Percentiles rank a stretch among this genome's conserved stretches.
Evolutionary conservation across 2,888 invertebrate genomes (phyloP).

Genomic region (Oligia strigilis): DNA sequence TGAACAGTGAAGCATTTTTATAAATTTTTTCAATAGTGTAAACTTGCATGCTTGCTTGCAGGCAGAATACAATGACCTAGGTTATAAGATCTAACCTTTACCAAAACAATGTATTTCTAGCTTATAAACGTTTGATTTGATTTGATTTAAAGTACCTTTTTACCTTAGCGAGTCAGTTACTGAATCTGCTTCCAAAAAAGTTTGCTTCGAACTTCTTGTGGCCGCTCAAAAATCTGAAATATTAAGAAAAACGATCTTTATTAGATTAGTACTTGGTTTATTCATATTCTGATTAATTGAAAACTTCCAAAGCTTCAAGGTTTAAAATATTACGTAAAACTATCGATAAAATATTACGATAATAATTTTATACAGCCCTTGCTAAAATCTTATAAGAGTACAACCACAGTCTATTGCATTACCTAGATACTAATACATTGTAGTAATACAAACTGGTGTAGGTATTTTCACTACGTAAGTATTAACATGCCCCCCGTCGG

Average conservation of each 20-base stretch:
- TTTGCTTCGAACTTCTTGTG: too few species aligned
- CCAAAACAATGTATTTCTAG: too few species aligned
- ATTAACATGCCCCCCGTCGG: background rate
- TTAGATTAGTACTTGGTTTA: fast-evolving
- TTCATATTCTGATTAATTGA: background rate
- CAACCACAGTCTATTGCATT: background rate
- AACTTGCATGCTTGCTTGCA: too few species aligned
- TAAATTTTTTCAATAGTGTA: background rate
- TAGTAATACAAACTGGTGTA: conserved; percentile 24
- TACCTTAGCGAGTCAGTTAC: background rate
- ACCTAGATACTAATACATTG: conserved; percentile 34
- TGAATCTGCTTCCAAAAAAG: background rate
- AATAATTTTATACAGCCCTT: conserved; percentile 22
- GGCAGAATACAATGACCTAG: too few species aligned
- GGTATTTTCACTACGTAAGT: conserved; percentile 1
- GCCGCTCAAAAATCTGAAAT: background rate
- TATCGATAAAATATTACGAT: conserved; percentile 38
- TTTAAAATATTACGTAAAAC: background rate
- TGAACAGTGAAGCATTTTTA: background rate
- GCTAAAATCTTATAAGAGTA: conserved; percentile 7
- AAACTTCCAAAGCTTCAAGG: background rate
- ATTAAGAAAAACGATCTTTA: background rate
- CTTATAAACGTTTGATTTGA: too few species aligned
- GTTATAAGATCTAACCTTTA: too few species aligned
- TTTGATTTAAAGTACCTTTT: too few species aligned